These are phyloP conservation scores for Nerophis lumbriciformis DNA, from an alignment of 2,113 vertebrate species.

Conservation along the genomic window DNA sequence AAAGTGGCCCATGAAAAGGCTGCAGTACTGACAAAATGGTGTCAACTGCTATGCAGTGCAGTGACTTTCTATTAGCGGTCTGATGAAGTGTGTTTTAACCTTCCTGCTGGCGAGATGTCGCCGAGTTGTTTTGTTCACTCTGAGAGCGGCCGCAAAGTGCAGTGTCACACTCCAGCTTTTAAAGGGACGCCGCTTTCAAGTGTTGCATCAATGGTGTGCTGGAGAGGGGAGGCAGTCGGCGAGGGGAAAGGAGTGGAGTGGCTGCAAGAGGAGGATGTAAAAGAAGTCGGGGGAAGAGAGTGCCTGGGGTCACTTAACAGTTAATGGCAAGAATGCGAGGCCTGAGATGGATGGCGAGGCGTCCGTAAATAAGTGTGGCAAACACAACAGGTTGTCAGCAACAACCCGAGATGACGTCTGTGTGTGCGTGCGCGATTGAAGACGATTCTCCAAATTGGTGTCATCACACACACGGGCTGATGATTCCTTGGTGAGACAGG, in stretches of 20 bases:
- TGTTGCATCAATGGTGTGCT: slow-evolving; percentile 15
- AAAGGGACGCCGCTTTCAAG: slow-evolving; percentile 11
- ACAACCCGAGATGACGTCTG: slow-evolving; percentile 19
- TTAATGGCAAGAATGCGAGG: slow-evolving; percentile 11
- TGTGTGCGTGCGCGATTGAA: slow-evolving; percentile 2
- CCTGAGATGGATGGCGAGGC: slow-evolving; percentile 27
- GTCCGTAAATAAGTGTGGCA: slow-evolving; percentile 44
- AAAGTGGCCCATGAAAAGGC: too few species aligned
- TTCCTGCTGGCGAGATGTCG: too few species aligned
- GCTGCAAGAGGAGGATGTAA: background rate
- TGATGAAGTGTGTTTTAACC: too few species aligned
- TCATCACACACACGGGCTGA: slow-evolving; percentile 31
- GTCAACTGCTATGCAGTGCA: too few species aligned
- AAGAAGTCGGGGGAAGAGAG: background rate
- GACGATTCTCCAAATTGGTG: slow-evolving; percentile 15
- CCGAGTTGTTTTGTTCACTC: too few species aligned
- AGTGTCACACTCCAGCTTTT: background rate
- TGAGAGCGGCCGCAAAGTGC: too few species aligned
- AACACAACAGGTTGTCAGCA: slow-evolving; percentile 16
- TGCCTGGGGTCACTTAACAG: slow-evolving; percentile 16
- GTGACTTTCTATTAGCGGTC: too few species aligned
- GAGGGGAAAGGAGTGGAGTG: background rate
- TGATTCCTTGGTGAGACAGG: slow-evolving; percentile 46
- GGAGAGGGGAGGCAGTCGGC: background rate
- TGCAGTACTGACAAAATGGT: too few species aligned